Evolutionary conservation across 2,113 vertebrate species (phyloP), one percentile per base, ranked within the genome.

Genomic region (Sitta europaea): DNA sequence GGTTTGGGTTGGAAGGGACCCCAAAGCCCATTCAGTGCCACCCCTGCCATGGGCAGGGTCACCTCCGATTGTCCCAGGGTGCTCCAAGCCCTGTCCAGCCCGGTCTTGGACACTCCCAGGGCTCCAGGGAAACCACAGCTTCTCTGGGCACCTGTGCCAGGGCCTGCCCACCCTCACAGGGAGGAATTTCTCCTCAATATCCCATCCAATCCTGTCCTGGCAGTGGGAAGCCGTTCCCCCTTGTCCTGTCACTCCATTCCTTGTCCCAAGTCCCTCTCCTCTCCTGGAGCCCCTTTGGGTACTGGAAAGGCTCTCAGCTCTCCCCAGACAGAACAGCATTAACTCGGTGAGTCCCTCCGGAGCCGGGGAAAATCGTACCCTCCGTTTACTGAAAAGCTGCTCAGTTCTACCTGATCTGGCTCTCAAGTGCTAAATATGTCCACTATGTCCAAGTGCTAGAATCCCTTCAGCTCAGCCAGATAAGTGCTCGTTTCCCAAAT

Each of bases 151-250:
- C 8, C 58, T 57, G 58, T 72, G 58, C 58, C 86, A 50, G 42
- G 48, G 8, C 17, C 40, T 72, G 1, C 6, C 35, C 35, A 7
- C 27, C 12, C 51, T 45, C 0, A 0, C 67, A 45, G 33, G 33
- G 33, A 8, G 9, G 0, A 17, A 66, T 66, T 61, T 1, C 18
- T 53, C 7, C 72, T 4, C 15, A 24, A 2, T 1, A 13, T 43
- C 36, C 12, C 43, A 58, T 1, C 66, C 0, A 14, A 0, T 11
- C 25, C 35, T 50, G 12, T 8, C 33, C 36, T 23, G 43, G 8
- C 75, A 50, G 2, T 17, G 11, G 5, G 14, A 67, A 75, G 14
- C 19, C 51, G 38, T 36, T 72, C 21, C 31, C 43, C 43, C 9
- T 9, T 10, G 38, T 51, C 23, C 33, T 38, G 33, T 36, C 38